Conservation (phyloP, 1,140 invertebrate genomes). For the Helicoverpa armigera region DNA sequence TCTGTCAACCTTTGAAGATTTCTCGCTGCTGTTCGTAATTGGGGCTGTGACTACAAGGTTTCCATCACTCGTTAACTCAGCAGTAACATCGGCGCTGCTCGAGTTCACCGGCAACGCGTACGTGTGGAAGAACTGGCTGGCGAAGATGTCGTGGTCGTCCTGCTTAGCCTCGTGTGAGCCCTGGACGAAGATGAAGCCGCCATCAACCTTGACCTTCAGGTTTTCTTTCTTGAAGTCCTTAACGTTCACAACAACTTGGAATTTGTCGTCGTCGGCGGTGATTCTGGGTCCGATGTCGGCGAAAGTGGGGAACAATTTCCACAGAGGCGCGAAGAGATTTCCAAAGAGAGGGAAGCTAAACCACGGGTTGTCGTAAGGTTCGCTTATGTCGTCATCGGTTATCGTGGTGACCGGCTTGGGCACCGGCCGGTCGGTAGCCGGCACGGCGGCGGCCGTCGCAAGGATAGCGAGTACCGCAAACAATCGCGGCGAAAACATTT, state of each 20-base stretch:
- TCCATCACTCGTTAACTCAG: conserved; percentile 68
- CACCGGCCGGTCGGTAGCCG: conserved; percentile 65
- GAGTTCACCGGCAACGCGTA: conserved; percentile 75
- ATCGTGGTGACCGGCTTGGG: conserved; percentile 69
- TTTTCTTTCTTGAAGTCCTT: conserved; percentile 79
- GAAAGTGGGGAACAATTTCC: conserved; percentile 77
- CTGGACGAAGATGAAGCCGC: conserved; percentile 78
- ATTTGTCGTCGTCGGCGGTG: conserved; percentile 72
- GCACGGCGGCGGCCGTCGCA: conserved; percentile 68
- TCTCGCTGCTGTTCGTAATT: conserved; percentile 57
- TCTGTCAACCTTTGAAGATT: conserved; percentile 59
- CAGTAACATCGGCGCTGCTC: conserved; percentile 69
- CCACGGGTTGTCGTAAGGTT: conserved; percentile 65
- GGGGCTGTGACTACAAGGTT: conserved; percentile 70
- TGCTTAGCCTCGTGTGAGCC: conserved; percentile 78
- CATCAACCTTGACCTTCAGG: conserved; percentile 78
- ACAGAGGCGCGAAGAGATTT: conserved; percentile 74
- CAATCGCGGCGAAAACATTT: conserved; percentile 76
- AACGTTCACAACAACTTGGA: conserved; percentile 77
- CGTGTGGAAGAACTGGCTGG: conserved; percentile 82
- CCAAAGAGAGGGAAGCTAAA: conserved; percentile 75
- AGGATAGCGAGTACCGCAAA: conserved; percentile 67
- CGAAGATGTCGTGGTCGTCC: conserved; percentile 74
- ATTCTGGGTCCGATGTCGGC: conserved; percentile 76
- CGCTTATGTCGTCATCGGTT: conserved; percentile 66